These are phyloP conservation scores for Dipus sagitta DNA, from an alignment of 2,797 vertebrate species.

Conservation along the genomic window DNA sequence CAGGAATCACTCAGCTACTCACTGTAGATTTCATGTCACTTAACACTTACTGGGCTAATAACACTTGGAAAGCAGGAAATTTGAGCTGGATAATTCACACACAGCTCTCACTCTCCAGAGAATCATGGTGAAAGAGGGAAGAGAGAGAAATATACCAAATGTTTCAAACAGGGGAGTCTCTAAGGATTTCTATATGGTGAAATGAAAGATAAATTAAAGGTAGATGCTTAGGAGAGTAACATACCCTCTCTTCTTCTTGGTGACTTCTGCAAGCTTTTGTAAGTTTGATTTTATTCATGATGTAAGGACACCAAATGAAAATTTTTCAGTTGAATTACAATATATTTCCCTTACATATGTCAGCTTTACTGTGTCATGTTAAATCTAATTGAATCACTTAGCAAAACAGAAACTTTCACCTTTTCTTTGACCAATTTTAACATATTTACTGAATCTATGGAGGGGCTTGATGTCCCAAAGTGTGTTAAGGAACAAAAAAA, in stretches of 20 bases:
- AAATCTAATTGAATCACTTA: background rate
- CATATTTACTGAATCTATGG: background rate
- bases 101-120: background rate
- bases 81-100: conserved; percentile 11
- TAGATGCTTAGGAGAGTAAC: background rate
- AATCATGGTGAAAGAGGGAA: background rate
- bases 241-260: background rate
- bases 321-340: background rate
- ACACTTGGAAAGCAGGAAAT: conserved; percentile 7
- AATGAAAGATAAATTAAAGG: conserved; percentile 7
- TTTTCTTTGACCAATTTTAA: background rate
- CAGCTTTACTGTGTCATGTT: background rate
- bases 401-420: background rate
- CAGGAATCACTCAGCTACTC: conserved; percentile 64
- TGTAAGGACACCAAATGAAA: background rate
- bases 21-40: conserved; percentile 42
- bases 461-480: background rate
- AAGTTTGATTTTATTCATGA: background rate
- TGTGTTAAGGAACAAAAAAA: background rate
- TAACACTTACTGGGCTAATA: conserved; percentile 18
- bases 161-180: conserved; percentile 45
- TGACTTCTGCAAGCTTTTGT: background rate
- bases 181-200: background rate
- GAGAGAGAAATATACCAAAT: background rate
- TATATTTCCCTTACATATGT: background rate